Evolutionary conservation across 2,113 vertebrate species (phyloP).

Genomic region (Acanthochromis polyacanthus): DNA sequence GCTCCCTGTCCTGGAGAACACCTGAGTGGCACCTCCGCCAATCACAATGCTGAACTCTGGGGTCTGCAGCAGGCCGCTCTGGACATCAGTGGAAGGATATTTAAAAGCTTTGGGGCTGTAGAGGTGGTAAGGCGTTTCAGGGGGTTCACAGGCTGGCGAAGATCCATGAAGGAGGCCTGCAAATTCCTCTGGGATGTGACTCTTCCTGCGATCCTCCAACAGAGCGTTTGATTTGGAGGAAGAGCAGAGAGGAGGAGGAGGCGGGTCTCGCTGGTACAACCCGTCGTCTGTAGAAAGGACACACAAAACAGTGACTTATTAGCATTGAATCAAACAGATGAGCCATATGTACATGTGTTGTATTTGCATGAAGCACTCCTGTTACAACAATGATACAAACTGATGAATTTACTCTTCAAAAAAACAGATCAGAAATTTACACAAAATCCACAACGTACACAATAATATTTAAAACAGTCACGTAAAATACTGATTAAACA

Average conservation of each 20-base stretch:
- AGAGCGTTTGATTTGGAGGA: conserved; percentile 55
- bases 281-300: conserved; percentile 73
- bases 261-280: conserved; percentile 67
- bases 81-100: conserved; percentile 67
- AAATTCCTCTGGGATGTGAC: conserved; percentile 91
- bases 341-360: neutral
- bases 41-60: conserved; percentile 69
- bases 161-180: conserved; percentile 97
- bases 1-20: conserved; percentile 42
- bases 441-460: neutral
- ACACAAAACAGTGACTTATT: conserved; percentile 2
- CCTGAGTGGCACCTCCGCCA: conserved; percentile 49
- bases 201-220: conserved; percentile 87
- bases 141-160: conserved; percentile 93
- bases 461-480: neutral
- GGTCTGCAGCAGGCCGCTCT: conserved; percentile 80
- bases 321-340: conserved; percentile 7
- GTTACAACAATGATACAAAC: conserved; percentile 9
- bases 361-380: neutral
- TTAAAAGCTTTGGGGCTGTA: conserved; percentile 86
- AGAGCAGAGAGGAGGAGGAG: conserved; percentile 48
- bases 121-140: conserved; percentile 93
- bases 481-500: conserved; percentile 14
- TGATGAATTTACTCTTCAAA: neutral
- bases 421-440: neutral